phyloP scores from a whole-genome alignment of 2,797 vertebrate species.

The Cossypha polioptera region DNA sequence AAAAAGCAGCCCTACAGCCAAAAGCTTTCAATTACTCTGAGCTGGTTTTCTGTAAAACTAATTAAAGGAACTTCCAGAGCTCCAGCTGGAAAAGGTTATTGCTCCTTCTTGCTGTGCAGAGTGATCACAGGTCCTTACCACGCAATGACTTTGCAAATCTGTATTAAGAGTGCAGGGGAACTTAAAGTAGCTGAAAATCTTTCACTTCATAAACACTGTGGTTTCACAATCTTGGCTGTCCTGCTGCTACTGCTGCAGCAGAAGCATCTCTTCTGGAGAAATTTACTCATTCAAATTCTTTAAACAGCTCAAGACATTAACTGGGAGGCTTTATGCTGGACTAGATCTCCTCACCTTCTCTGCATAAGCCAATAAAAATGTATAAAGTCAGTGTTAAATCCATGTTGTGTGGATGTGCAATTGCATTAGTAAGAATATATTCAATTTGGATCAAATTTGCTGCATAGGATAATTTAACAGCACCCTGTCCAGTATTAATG shows the following conservation, averaged over 20 bases:
- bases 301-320: not conserved
- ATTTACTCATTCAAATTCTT: not conserved
- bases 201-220: not conserved
- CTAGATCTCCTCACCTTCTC: not conserved
- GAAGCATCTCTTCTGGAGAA: not conserved
- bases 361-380: not conserved
- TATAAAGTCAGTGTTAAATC: not conserved
- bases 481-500: not conserved
- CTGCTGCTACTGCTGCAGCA: not conserved
- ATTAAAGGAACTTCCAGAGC: not conserved
- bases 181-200: not conserved
- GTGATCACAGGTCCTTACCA: not conserved
- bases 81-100: conserved; percentile 34
- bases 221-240: not conserved
- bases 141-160: not conserved
- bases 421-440: not conserved
- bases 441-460: not conserved
- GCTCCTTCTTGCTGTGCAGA: not conserved
- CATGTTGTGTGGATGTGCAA: not conserved
- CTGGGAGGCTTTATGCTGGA: not conserved
- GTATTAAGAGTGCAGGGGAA: not conserved
- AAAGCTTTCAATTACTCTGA: not conserved
- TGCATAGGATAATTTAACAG: not conserved
- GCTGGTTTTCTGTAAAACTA: not conserved
- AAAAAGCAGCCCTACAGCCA: not conserved